A percentile compares a stretch with the other conserved stretches of the same genome.
phyloP scores from a whole-genome alignment of 1,140 invertebrate species.

The Danaus plexippus region DNA sequence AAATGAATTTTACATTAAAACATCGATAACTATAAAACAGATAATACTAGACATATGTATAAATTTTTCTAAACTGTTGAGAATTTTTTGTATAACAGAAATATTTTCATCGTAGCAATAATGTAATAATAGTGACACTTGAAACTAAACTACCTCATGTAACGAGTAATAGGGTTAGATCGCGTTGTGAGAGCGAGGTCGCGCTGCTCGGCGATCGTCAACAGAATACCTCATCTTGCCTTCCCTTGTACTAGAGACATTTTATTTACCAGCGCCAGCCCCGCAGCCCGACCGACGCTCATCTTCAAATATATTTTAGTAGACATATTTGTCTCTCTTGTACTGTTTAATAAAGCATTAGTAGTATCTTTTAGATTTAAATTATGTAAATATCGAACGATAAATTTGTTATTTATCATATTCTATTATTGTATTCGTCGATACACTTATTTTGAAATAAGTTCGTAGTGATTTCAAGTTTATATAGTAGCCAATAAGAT shows the following conservation, averaged over 20 bases:
- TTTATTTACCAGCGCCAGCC: conserved; percentile 13
- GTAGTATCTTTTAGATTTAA: conserved; percentile 53
- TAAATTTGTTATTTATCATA: conserved; percentile 68
- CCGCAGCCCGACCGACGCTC: conserved; percentile 18
- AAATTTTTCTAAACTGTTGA: conserved; percentile 49
- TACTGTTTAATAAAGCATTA: conserved; percentile 56
- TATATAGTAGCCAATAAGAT: conserved; percentile 52
- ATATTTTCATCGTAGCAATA: conserved; percentile 59
- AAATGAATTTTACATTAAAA: conserved; percentile 10
- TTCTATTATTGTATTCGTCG: conserved; percentile 61
- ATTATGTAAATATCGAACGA: conserved; percentile 62
- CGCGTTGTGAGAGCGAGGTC: conserved; percentile 38
- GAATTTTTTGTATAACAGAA: conserved; percentile 54
- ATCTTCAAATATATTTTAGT: conserved; percentile 46
- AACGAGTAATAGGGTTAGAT: conserved; percentile 58
- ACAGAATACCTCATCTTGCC: conserved; percentile 57
- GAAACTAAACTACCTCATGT: conserved; percentile 67
- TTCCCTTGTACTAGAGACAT: conserved; percentile 24
- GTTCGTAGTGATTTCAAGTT: conserved; percentile 60
- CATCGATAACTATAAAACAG: conserved; percentile 28
- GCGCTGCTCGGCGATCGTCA: conserved; percentile 20
- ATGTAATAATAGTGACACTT: conserved; percentile 40
- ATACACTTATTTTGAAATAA: conserved; percentile 62
- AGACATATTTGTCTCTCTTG: conserved; percentile 53
- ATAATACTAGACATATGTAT: conserved; percentile 26